Evolutionary conservation across 2,888 invertebrate species (phyloP), one percentile per base, ranked within the genome.

Genomic region (Matsumyia berberina): DNA sequence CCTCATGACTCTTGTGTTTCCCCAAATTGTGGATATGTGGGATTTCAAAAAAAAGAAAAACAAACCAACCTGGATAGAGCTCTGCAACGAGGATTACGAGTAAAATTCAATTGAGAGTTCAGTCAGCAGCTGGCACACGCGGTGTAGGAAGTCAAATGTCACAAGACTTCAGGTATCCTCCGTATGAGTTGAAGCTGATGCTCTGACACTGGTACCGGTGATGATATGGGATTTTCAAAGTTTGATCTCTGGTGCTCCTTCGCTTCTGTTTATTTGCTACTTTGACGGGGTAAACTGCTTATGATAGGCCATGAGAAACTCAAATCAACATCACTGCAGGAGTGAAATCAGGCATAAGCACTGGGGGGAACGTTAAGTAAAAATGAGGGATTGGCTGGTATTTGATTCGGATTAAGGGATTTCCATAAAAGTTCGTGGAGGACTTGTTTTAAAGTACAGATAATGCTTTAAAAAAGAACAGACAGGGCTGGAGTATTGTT

Each of bases 91-190:
- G 78, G 67, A 73, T 49, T 66, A 77, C 67, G 60, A 73, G 72
- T 33, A 67, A 78, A 78, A 83, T 83, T 83, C 83, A 83, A 79
- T 83, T 73, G 73, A 79, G 67, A 79, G 72, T 78, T 78, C 78
- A 67, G 73, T 69, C 73, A 66, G 51, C 77, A 44, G 35, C 42
- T 44, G 35, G 37, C 24, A 24, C 6, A 17, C n/a, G 7, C 9
- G 37, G 3, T 15, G 46, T 31, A 15, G n/a, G 37, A 55, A 79
- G 79, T 79, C 73, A 69, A 83, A 73, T 83, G 83, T 69, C 83
- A 79, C 79, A 79, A 83, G 73, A 69, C 60, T 74, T 83, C 79
- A 79, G 64, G 39, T 69, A 69, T 64, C 51, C 33, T 60, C n/a
- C 46, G 33, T 57, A 49, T 17, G 19, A 33, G 35, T 39, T 12